These are phyloP conservation scores for Anolis carolinensis DNA, from an alignment of 2,113 vertebrate genomes.

Conservation along the genomic window DNA sequence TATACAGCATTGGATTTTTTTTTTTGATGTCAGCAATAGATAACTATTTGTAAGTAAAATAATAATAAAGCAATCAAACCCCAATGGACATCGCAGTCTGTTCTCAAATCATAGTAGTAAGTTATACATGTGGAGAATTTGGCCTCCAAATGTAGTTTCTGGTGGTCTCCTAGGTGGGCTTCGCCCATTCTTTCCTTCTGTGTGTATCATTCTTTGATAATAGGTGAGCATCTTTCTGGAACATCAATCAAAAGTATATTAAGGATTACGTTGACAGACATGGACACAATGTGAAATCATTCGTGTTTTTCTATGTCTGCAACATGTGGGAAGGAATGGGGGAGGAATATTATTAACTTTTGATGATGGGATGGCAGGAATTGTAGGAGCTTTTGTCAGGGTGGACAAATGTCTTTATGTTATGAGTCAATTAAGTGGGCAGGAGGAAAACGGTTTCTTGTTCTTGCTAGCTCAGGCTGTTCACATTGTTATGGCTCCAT, in stretches of 20 bases:
- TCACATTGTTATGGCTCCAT: neutral
- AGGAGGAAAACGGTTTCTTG: slow-evolving; percentile 18
- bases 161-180: no score
- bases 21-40: no score
- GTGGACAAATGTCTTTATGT: slow-evolving; percentile 35
- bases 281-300: neutral
- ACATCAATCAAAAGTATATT: neutral
- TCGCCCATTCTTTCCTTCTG: no score
- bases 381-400: neutral
- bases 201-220: neutral
- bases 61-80: neutral
- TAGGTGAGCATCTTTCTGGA: neutral
- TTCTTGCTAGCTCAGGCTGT: neutral
- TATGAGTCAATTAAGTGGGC: slow-evolving; percentile 35
- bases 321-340: neutral
- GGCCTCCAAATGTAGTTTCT: neutral
- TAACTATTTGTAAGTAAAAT: no score
- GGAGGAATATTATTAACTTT: neutral
- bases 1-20: no score
- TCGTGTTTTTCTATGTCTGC: neutral
- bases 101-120: neutral
- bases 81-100: neutral
- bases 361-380: neutral
- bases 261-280: neutral
- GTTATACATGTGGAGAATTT: neutral